A percentile compares a stretch with the other conserved stretches of the same genome.
phyloP scores from a whole-genome alignment of 2,888 invertebrate species.

The Archips xylosteana region DNA sequence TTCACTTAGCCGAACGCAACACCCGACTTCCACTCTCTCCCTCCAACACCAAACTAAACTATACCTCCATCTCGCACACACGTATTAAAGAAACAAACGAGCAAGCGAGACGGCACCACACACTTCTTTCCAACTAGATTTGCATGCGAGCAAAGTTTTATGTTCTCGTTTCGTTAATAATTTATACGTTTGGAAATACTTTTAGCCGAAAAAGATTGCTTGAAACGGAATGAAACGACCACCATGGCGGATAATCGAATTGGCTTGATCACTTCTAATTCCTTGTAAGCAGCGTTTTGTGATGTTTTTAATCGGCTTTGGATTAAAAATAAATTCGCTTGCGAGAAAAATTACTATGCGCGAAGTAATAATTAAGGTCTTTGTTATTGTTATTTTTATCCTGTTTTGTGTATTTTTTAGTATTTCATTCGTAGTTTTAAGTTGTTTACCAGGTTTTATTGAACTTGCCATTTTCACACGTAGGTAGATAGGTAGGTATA shows the following conservation, averaged over 20 bases:
- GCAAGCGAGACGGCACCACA: slow-evolving; percentile 74
- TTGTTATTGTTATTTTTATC: too few relatives aligned
- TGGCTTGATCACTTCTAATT: slow-evolving; percentile 46
- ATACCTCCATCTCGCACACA: slow-evolving; percentile 54
- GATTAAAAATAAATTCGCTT: slow-evolving; percentile 24
- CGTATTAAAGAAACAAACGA: slow-evolving; percentile 51
- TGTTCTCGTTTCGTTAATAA: slow-evolving; percentile 85
- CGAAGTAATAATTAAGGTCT: not conserved
- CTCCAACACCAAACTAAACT: slow-evolving; percentile 58
- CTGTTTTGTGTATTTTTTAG: too few relatives aligned
- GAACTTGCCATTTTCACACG: too few relatives aligned
- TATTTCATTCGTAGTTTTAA: too few relatives aligned
- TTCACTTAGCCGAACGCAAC: slow-evolving; percentile 85
- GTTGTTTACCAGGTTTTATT: too few relatives aligned
- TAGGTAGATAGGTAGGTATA: too few relatives aligned
- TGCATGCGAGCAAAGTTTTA: slow-evolving; percentile 85
- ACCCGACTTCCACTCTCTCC: slow-evolving; percentile 73
- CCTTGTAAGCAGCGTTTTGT: slow-evolving; percentile 37
- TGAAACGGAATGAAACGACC: slow-evolving; percentile 79
- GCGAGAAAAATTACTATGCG: slow-evolving; percentile 1
- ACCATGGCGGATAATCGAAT: slow-evolving; percentile 66
- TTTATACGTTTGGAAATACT: slow-evolving; percentile 84
- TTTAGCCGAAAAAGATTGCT: slow-evolving; percentile 81
- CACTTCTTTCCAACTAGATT: slow-evolving; percentile 84
- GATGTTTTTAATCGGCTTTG: slow-evolving; percentile 34